Percentiles rank a stretch among this genome's conserved stretches.
These are phyloP conservation scores for Pachyramphus minor DNA, from an alignment of 2,113 vertebrate genomes.

Conservation along the genomic window DNA sequence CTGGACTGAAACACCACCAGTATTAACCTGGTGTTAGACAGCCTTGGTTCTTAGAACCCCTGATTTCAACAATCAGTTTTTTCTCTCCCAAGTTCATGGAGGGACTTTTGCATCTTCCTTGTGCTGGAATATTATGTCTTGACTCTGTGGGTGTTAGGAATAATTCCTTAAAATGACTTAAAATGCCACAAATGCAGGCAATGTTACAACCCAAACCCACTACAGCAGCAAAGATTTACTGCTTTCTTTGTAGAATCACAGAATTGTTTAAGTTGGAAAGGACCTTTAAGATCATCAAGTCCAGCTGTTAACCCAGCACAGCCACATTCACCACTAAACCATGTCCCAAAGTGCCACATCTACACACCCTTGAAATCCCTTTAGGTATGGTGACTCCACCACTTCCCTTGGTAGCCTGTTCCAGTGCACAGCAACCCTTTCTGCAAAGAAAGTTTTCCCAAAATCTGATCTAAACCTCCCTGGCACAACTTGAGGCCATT, in stretches of 20 bases:
- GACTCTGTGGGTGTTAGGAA: background rate
- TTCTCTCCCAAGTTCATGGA: background rate
- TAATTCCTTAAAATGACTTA: background rate
- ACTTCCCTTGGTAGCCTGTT: background rate
- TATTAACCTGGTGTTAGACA: background rate
- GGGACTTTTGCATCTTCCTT: background rate
- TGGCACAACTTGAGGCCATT: background rate
- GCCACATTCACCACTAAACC: background rate
- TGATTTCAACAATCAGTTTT: background rate
- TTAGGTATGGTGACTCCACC: background rate
- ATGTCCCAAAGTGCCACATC: background rate
- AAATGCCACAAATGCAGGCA: background rate
- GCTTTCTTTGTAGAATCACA: background rate
- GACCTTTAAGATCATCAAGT: background rate
- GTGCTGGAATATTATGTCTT: background rate
- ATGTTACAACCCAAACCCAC: background rate
- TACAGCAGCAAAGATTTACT: background rate
- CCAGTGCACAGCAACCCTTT: fast-evolving
- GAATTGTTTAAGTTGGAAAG: background rate
- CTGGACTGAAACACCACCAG: background rate
- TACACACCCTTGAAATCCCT: background rate
- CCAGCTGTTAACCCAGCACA: background rate
- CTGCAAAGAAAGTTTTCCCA: background rate
- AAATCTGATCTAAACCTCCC: background rate
- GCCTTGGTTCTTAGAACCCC: background rate